phyloP scores from a whole-genome alignment of 2,113 vertebrate genomes.

The Stigmatopora nigra region DNA sequence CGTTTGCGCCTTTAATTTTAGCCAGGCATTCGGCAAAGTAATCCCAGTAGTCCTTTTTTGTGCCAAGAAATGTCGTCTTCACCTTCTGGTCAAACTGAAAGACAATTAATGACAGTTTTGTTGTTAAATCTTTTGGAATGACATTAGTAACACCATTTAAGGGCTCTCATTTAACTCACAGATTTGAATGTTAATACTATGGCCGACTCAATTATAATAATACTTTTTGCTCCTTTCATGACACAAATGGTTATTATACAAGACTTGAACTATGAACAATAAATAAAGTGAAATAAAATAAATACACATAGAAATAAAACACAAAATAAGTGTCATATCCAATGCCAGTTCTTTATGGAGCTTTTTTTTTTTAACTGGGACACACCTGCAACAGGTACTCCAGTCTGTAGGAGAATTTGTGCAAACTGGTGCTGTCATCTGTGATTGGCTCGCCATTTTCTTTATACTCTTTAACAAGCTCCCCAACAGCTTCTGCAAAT shows the following conservation, averaged over 20 bases:
- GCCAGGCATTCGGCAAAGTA: slow-evolving; percentile 89
- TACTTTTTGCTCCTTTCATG: no score
- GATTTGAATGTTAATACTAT: no score
- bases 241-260: no score
- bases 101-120: not conserved
- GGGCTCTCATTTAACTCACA: not conserved
- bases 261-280: no score
- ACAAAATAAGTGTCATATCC: no score
- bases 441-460: slow-evolving; percentile 89
- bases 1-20: slow-evolving; percentile 90
- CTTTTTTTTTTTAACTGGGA: not conserved
- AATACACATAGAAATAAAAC: no score
- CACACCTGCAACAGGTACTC: slow-evolving; percentile 93
- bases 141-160: not conserved
- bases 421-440: slow-evolving; percentile 87
- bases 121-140: not conserved
- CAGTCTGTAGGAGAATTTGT: slow-evolving; percentile 93
- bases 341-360: no score
- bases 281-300: no score
- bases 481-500: slow-evolving; percentile 81
- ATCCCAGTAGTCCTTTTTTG: slow-evolving; percentile 94
- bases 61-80: slow-evolving; percentile 84
- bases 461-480: slow-evolving; percentile 83
- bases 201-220: no score
- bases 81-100: slow-evolving; percentile 91